Base-by-base conservation (phyloP, 92 coral and sea anemone species). In the Palythoa grandis region DNA sequence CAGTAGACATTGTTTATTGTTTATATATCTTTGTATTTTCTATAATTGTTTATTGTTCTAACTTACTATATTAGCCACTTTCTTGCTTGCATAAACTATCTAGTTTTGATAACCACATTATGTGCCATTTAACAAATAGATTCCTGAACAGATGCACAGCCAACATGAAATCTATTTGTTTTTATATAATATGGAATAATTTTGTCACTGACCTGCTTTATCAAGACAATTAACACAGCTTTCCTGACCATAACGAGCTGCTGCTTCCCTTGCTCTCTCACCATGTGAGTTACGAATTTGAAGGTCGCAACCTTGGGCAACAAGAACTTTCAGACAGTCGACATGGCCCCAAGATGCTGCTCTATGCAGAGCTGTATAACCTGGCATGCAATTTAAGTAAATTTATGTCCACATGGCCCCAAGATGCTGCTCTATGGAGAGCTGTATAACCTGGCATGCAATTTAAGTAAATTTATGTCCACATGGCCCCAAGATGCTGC, bases 331-430 rank as follows among this genome's bases (percentile, higher is more conserved):
- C 12, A 96, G 65, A 84, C 99, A 96, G 79, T 88, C 94, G 6
- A 91, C 48, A 47, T 93, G 94, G 6, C 98, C 98, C 99, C 99
- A 96, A 1, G 94, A 91, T 53, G 99, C 99, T 16, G 99, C 99
- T 37, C 93, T 89, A 83, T 96, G 99, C 48, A 96, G 70, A 23
- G 96, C 94, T 79, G 98, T 92, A 74, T 96, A 96, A 35, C 99
- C 99, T 96, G 37, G 25, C 5, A 20, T 5, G 24, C 22, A 72
- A 47, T 40, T 53, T 8, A 77, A 48, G 61, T 5, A 60, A n/a
- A n/a, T n/a, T n/a, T n/a, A n/a, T n/a, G 79, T 88, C 94, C 3
- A 91, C 48, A 47, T 93, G 94, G 6, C 98, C 98, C 99, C 99
- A 96, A 1, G 94, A 91, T 53, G 99, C 99, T 16, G 99, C 99